Evolutionary conservation across 2,113 vertebrate genomes (phyloP).

Genomic region (Phylloscopus trochilus): DNA sequence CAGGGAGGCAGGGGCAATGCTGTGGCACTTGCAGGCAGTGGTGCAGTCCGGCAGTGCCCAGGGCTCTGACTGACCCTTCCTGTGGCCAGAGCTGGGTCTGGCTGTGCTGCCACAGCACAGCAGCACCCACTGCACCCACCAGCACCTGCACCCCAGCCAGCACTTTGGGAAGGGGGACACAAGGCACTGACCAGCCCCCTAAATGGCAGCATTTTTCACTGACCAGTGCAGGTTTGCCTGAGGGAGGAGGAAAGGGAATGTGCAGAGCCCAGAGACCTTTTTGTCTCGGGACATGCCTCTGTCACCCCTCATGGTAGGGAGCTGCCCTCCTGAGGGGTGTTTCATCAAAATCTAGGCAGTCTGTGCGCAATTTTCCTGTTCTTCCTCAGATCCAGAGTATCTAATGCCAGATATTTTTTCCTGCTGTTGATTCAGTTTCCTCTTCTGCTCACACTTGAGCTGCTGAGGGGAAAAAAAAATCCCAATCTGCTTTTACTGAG

Average conservation of each 20-base stretch:
- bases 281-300: background rate
- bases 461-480: background rate
- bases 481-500: background rate
- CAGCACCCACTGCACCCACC: background rate
- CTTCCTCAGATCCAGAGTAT: background rate
- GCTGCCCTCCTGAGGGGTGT: background rate
- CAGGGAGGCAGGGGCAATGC: background rate
- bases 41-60: background rate
- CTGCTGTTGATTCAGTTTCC: background rate
- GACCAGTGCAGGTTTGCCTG: rapidly evolving
- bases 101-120: background rate
- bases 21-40: rapidly evolving
- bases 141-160: background rate
- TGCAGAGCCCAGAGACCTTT: background rate
- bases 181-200: background rate
- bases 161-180: background rate
- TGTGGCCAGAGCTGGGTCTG: background rate
- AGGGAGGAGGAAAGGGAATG: background rate
- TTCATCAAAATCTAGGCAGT: background rate
- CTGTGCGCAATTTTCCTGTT: background rate
- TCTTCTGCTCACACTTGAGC: background rate
- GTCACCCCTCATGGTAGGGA: rapidly evolving
- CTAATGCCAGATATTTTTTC: background rate
- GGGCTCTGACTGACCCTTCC: rapidly evolving
- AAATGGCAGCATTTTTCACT: background rate